Conservation (phyloP, 2,888 invertebrate species). For the Criorhina ranunculi region DNA sequence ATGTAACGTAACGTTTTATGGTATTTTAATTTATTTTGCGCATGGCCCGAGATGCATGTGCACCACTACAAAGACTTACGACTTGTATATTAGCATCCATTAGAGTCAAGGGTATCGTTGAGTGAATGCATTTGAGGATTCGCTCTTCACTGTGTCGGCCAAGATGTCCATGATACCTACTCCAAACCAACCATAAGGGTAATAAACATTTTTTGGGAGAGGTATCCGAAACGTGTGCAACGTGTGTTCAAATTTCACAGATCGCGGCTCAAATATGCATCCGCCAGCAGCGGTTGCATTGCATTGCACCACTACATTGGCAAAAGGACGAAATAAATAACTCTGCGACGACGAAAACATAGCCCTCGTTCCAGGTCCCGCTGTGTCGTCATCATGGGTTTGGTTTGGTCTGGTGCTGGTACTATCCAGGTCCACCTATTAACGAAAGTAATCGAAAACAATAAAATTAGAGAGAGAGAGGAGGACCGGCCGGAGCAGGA, state of each 20-base stretch:
- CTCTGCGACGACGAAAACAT: constrained; percentile 45
- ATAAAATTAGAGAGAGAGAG: constrained; percentile 68
- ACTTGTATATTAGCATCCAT: constrained; percentile 36
- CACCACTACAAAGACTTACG: constrained; percentile 10
- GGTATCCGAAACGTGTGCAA: constrained; percentile 67
- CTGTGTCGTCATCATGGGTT: constrained; percentile 32
- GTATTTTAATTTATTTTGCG: constrained; percentile 66
- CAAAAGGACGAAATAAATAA: constrained; percentile 73
- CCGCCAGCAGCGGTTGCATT: constrained; percentile 49
- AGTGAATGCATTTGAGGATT: constrained; percentile 56
- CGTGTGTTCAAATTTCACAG: constrained; percentile 74
- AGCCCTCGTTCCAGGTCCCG: constrained; percentile 20
- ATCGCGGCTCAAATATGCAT: constrained; percentile 75
- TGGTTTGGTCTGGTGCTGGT: not conserved
- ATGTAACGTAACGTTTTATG: constrained; percentile 67
- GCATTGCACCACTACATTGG: constrained; percentile 55
- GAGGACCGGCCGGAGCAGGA: constrained; percentile 62
- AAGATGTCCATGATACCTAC: not conserved
- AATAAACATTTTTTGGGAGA: constrained; percentile 44
- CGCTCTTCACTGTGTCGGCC: not conserved
- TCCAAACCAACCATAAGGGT: constrained; percentile 19
- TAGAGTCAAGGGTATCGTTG: constrained; percentile 36
- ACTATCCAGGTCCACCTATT: constrained; percentile 54
- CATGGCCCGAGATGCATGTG: constrained; percentile 35
- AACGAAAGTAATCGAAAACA: constrained; percentile 76